Conservation (phyloP, 2,888 invertebrate species). For the Noctua fimbriata region DNA sequence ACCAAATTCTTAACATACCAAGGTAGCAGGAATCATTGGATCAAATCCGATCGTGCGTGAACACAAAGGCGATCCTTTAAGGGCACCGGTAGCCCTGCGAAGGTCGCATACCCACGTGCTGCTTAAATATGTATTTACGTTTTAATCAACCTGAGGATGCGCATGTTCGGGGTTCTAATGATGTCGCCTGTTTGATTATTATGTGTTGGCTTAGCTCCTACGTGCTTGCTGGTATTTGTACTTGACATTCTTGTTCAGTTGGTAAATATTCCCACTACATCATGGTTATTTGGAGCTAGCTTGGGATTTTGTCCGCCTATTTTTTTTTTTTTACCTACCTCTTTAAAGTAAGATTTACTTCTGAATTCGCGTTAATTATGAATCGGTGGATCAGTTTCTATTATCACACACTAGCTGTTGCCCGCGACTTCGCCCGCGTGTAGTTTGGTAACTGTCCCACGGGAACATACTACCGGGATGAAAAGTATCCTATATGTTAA, state of each 20-base stretch:
- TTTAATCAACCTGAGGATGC: conserved; percentile 63
- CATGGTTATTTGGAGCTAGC: neutral
- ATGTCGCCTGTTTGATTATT: conserved; percentile 64
- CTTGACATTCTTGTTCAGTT: conserved; percentile 39
- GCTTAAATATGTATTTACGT: conserved; percentile 68
- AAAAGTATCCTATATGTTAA: no score
- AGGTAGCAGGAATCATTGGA: conserved; percentile 33
- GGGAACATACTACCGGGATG: no score
- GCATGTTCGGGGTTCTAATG: conserved; percentile 66
- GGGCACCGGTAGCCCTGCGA: conserved; percentile 74
- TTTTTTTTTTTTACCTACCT: no score
- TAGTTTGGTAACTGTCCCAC: no score
- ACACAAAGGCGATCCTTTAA: conserved; percentile 71
- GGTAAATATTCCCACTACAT: conserved; percentile 20
- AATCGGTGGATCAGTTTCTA: neutral
- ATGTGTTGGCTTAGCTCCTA: conserved; percentile 46
- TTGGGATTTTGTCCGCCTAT: neutral
- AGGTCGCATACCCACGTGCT: conserved; percentile 72
- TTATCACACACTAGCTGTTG: neutral
- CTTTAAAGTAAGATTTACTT: neutral
- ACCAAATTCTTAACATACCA: conserved; percentile 62
- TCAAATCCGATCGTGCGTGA: conserved; percentile 63
- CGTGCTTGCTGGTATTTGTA: conserved; percentile 53
- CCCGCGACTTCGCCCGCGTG: no score
- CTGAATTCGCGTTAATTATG: neutral